Conservation (phyloP, 2,113 vertebrate species). For the Rhinoderma darwinii region DNA sequence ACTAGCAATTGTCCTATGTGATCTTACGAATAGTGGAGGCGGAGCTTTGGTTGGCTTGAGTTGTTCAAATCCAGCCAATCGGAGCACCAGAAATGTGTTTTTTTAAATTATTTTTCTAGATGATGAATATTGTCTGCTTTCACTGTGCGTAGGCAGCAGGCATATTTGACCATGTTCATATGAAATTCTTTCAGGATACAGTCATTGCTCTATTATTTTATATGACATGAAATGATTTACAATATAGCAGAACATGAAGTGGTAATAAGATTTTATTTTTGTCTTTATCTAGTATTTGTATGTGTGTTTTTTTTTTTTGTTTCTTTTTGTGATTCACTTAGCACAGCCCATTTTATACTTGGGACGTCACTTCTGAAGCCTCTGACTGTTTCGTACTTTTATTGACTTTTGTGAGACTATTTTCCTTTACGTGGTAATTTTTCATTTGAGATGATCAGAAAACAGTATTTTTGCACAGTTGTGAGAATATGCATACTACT, state of each 20-base stretch:
- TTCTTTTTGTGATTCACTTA: background rate
- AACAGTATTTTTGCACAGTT: conserved; percentile 65
- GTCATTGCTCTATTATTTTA: conserved; percentile 28
- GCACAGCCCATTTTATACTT: conserved; percentile 12
- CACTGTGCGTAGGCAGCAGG: background rate
- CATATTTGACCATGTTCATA: background rate
- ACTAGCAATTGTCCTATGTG: background rate
- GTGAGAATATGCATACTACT: conserved; percentile 41
- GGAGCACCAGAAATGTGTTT: background rate
- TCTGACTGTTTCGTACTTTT: conserved; percentile 14
- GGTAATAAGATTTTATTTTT: background rate
- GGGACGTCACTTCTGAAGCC: conserved; percentile 10
- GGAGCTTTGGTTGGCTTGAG: background rate
- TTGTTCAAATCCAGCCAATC: background rate
- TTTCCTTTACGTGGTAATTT: conserved; percentile 23
- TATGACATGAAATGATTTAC: background rate
- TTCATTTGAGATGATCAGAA: conserved; percentile 59
- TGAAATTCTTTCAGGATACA: conserved; percentile 15
- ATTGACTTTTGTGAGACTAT: conserved; percentile 44
- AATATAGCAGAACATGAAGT: background rate
- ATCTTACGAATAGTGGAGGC: background rate
- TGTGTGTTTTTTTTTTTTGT: background rate
- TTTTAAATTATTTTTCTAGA: background rate
- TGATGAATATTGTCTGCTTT: conserved; percentile 7
- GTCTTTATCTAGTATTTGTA: background rate